A percentile compares a stretch with the other conserved stretches of the same genome.
Conservation (phyloP, 64 coral and sea anemone species). For the Pocillopora damicornis region DNA sequence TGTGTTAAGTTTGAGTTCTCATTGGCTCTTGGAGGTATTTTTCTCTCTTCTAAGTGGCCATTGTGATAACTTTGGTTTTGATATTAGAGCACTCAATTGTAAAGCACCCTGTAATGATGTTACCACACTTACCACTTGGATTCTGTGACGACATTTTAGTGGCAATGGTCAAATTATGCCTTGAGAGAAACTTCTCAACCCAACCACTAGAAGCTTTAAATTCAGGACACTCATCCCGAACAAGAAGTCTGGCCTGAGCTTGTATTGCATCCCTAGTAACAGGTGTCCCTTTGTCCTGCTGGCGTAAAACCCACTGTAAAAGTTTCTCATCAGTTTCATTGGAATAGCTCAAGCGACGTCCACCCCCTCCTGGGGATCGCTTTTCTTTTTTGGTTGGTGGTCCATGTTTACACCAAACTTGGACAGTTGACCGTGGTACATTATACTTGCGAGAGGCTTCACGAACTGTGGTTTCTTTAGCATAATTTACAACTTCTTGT, state of each 20-base stretch:
- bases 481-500: constrained; percentile 91
- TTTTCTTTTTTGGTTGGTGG: constrained; percentile 62
- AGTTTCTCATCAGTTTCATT: constrained; percentile 96
- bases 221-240: constrained; percentile 91
- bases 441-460: constrained; percentile 86
- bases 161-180: constrained; percentile 83
- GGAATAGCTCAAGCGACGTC: constrained; percentile 88
- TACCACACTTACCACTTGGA: constrained; percentile 48
- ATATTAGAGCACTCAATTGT: too few species aligned
- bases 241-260: constrained; percentile 60
- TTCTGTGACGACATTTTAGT: constrained; percentile 89
- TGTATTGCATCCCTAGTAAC: constrained; percentile 99
- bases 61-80: too few species aligned
- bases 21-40: too few species aligned
- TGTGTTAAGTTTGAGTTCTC: too few species aligned
- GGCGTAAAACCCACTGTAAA: constrained; percentile 85
- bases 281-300: constrained; percentile 83
- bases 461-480: constrained; percentile 83
- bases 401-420: constrained; percentile 88
- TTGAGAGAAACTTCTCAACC: constrained; percentile 95
- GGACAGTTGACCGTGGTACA: constrained; percentile 86
- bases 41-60: too few species aligned
- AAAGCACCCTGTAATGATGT: too few species aligned
- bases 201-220: constrained; percentile 98
- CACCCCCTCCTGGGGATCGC: constrained; percentile 71